Evolutionary conservation across 2,113 vertebrate genomes (phyloP), one percentile per base, ranked within the genome.

Genomic region (Rhinogobius similis): DNA sequence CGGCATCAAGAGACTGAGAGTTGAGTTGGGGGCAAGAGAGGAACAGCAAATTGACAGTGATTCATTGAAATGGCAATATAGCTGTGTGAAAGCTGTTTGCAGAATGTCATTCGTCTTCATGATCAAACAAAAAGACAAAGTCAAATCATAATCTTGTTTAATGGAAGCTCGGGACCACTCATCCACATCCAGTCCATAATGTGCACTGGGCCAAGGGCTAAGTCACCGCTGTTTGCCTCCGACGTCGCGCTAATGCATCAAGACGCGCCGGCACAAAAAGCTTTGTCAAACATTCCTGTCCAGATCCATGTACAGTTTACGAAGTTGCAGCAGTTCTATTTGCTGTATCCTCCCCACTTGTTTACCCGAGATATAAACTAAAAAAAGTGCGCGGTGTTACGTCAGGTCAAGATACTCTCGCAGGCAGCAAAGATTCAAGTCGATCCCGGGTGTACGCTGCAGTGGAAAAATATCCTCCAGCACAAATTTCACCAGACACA

Each of bases 401-500:
- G 61, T 70, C 52, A 58, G 70, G 71, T 79, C 73, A 68, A 58
- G 29, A 39, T 72, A 21, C 52, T 70, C 64, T 76, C 11, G 6
- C 16, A 69, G 67, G 21, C 41, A 71, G 44, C 70, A 66, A 23
- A 68, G 20, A 73, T 61, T 68, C 56, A 75, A 55, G 62, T 6
- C 4, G 12, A 48, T 82, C 82, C 52, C 36, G 53, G 3, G 9
- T 62, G 82, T 46, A 68, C 21, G 38, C 36, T 63, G 64, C 64
- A 74, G 67, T 62, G n/a, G 9, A 70, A 82, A 58, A 78, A 76
- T 53, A 77, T 79, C 72, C 68, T n/a, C 0, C 0, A 76, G 68
- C 63, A 72, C 73, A 68, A 24, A 80, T 76, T 76, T 83, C 53
- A 67, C 44, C 65, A 50, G 56, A 24, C 55, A 50, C 55, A 71